phyloP scores from a whole-genome alignment of 2,888 invertebrate species.

The Limnephilus rhombicus region DNA sequence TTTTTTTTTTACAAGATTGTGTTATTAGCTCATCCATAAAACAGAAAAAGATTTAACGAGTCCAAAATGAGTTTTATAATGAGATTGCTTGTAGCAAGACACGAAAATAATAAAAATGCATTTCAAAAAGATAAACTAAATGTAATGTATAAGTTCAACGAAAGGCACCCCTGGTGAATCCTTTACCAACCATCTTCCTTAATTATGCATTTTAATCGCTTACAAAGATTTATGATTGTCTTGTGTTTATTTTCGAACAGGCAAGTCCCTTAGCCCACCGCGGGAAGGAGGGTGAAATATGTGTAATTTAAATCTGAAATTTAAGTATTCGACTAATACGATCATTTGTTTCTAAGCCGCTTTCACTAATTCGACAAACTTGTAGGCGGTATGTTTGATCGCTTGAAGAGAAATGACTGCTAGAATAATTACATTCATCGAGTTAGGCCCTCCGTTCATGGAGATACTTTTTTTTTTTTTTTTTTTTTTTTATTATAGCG shows the following conservation, averaged over 20 bases:
- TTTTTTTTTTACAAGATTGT: no score
- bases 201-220: constrained; percentile 18
- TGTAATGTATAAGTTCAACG: not conserved
- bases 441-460: no score
- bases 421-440: no score
- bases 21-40: no score
- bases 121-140: not conserved
- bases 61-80: no score
- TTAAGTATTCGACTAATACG: constrained; percentile 25
- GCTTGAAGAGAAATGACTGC: not conserved
- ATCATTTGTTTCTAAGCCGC: constrained; percentile 39
- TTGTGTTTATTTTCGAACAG: constrained; percentile 19
- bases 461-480: no score
- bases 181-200: not conserved
- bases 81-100: no score
- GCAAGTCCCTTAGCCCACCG: not conserved
- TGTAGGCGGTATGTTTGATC: not conserved
- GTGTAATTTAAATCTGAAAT: constrained; percentile 36
- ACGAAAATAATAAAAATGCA: no score
- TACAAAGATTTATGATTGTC: constrained; percentile 14
- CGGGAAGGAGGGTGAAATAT: not conserved
- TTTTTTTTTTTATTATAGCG: no score
- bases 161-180: not conserved
- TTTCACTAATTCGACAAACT: not conserved
- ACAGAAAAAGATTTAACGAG: no score